phyloP scores from a whole-genome alignment of 2,113 vertebrate genomes.

The Orcinus orca region DNA sequence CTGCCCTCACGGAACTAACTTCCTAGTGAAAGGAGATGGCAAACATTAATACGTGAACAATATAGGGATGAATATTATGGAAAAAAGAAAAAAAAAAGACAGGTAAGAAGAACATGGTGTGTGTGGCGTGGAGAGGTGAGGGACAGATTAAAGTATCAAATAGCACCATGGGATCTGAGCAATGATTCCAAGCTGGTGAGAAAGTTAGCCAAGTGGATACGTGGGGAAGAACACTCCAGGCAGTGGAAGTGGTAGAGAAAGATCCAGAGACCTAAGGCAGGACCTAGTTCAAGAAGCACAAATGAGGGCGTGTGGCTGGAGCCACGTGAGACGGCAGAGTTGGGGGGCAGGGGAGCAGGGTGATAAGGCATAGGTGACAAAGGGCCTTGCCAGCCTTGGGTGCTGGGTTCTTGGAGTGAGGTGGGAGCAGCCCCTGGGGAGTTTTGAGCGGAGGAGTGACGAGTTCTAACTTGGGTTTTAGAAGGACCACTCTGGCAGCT shows the following conservation, averaged over 20 bases:
- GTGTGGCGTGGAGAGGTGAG: too few species aligned
- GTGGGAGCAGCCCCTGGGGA: not conserved
- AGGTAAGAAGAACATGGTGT: not conserved
- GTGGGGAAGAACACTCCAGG: not conserved
- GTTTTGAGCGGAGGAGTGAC: not conserved
- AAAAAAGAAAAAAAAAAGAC: not conserved
- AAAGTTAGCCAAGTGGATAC: too few species aligned
- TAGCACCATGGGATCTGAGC: not conserved
- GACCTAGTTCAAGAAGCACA: not conserved
- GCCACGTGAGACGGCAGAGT: not conserved
- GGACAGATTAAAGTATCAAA: not conserved
- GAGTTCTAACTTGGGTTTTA: not conserved
- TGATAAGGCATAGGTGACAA: not conserved
- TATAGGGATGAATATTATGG: not conserved
- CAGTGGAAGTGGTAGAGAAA: not conserved
- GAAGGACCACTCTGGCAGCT: not conserved
- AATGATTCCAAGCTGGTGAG: not conserved
- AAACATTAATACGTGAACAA: not conserved
- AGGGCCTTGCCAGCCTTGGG: not conserved
- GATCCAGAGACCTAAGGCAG: not conserved
- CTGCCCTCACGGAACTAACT: not conserved
- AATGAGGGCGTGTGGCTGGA: not conserved
- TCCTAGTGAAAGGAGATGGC: not conserved
- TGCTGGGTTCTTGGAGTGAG: not conserved
- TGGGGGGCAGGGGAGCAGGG: not conserved